A percentile compares a stretch with the other conserved stretches of the same genome.
These are phyloP conservation scores for Tetramorium parvispinum DNA, from an alignment of 1,140 invertebrate species.

Conservation along the genomic window DNA sequence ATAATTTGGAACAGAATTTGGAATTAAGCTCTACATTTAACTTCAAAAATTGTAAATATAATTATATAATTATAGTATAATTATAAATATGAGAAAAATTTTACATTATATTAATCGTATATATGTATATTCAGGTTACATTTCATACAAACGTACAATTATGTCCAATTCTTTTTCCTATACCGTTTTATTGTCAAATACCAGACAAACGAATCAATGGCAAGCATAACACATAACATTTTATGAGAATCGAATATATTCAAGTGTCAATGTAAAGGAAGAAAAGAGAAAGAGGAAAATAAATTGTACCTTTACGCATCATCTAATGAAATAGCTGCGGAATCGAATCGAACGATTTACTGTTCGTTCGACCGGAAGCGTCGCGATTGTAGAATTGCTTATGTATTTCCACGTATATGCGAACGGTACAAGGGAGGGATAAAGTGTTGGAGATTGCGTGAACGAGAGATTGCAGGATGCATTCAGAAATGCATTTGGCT, in stretches of 20 bases:
- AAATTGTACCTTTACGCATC: slow-evolving; percentile 24
- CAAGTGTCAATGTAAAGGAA: background rate
- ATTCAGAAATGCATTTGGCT: slow-evolving; percentile 57
- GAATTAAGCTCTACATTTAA: background rate
- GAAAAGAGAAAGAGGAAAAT: background rate
- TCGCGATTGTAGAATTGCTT: slow-evolving; percentile 53
- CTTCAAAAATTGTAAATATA: background rate
- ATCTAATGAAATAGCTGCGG: slow-evolving; percentile 33
- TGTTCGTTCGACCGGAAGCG: slow-evolving; percentile 35
- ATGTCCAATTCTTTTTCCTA: background rate
- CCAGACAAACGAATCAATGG: background rate
- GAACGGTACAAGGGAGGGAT: background rate
- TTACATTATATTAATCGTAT: background rate
- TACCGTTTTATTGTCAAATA: background rate
- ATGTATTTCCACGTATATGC: slow-evolving; percentile 36
- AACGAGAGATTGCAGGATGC: slow-evolving; percentile 40
- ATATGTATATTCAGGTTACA: background rate
- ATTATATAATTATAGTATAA: background rate
- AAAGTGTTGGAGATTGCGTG: slow-evolving; percentile 38
- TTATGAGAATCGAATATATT: background rate
- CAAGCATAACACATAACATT: background rate
- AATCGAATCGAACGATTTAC: slow-evolving; percentile 52
- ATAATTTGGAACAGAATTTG: background rate
- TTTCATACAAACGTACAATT: background rate
- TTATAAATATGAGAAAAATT: background rate